Conservation (phyloP, 2,113 vertebrate genomes). For the Hypanus sabinus region DNA sequence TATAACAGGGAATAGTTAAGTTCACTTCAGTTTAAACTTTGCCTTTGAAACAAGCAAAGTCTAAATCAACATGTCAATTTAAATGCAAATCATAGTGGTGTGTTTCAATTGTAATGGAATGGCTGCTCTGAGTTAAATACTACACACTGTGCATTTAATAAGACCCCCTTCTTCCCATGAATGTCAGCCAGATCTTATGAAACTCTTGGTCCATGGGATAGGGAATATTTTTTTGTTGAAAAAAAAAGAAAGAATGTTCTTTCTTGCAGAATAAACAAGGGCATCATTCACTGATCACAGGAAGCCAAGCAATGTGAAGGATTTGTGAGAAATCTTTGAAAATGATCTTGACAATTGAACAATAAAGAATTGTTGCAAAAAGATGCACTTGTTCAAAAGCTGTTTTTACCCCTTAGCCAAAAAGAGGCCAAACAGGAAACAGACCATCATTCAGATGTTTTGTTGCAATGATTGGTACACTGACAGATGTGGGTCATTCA, state of each 20-base stretch:
- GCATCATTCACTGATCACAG: constrained; percentile 36
- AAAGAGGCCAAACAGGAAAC: constrained; percentile 27
- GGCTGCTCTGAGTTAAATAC: constrained; percentile 6
- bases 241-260: constrained; percentile 18
- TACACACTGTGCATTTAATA: constrained; percentile 26
- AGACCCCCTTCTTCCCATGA: constrained; percentile 26
- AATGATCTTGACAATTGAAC: constrained; percentile 26
- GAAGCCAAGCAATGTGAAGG: constrained; percentile 29
- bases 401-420: neutral
- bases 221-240: neutral
- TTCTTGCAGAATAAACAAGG: constrained; percentile 3
- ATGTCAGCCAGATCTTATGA: constrained; percentile 21
- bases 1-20: neutral
- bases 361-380: neutral
- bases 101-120: constrained; percentile 25
- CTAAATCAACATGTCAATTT: constrained; percentile 31
- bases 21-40: constrained; percentile 21
- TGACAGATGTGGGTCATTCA: constrained; percentile 27
- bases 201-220: constrained; percentile 13
- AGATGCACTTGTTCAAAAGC: constrained; percentile 29
- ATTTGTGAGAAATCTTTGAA: constrained; percentile 32
- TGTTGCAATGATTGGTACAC: neutral
- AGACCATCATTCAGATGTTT: constrained; percentile 11
- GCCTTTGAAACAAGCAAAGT: constrained; percentile 10
- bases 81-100: constrained; percentile 25